Conservation (phyloP, 2,797 vertebrate species). For the Babyrousa celebensis region DNA sequence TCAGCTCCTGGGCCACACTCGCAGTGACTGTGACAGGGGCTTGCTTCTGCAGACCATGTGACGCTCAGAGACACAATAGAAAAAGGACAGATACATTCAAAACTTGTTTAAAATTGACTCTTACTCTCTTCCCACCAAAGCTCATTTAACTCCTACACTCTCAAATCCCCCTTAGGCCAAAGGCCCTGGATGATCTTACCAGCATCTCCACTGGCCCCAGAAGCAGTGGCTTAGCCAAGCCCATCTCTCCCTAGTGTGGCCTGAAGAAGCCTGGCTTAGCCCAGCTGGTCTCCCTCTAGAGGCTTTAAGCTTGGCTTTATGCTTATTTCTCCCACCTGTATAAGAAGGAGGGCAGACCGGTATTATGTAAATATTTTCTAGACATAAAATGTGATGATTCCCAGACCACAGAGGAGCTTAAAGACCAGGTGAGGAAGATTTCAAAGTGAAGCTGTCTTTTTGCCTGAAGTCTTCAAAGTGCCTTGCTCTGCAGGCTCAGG, state of each 20-base stretch:
- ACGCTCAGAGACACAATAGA: neutral
- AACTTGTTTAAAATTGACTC: neutral
- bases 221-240: accelerated
- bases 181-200: neutral
- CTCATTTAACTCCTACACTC: neutral
- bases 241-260: neutral
- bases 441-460: neutral
- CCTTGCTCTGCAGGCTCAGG: neutral
- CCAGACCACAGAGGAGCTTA: neutral
- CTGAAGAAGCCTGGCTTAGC: neutral
- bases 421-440: neutral
- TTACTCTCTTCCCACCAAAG: conserved; percentile 35
- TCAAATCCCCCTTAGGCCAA: neutral
- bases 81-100: neutral
- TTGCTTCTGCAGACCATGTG: neutral
- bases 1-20: neutral
- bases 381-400: neutral
- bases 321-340: neutral
- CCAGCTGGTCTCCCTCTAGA: neutral
- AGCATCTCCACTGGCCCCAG: neutral
- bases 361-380: neutral
- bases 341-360: neutral
- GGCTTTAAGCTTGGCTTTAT: neutral
- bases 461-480: neutral
- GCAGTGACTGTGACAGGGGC: neutral